Evolutionary conservation across 92 coral and sea anemone species (phyloP).

Genomic region (Blastomussa wellsi): DNA sequence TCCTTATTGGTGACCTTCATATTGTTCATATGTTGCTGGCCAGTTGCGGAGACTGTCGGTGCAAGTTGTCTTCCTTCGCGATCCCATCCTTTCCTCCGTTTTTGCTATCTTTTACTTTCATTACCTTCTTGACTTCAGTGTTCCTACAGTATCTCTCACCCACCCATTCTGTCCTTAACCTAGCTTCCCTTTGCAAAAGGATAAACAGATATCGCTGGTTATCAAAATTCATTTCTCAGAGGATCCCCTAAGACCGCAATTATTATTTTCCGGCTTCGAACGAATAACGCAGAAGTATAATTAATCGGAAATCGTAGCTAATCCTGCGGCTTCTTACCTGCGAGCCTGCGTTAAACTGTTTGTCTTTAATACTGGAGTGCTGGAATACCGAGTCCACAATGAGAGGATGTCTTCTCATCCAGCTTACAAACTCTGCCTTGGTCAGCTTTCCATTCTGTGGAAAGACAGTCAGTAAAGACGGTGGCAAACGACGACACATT

Average conservation of each 20-base stretch:
- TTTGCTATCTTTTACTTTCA: too few species aligned
- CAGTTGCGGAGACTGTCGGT: too few species aligned
- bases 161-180: not conserved
- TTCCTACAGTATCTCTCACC: too few species aligned
- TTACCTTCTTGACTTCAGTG: not conserved
- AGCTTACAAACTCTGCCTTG: slow-evolving; percentile 81
- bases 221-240: not conserved
- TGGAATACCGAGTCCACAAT: slow-evolving; percentile 93
- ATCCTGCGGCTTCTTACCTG: slow-evolving; percentile 1
- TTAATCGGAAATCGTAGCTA: too few species aligned
- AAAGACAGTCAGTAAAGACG: not conserved
- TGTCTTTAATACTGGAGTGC: slow-evolving; percentile 87
- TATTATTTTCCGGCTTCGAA: not conserved
- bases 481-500: not conserved
- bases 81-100: too few species aligned
- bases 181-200: not conserved
- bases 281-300: too few species aligned
- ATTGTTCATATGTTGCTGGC: too few species aligned
- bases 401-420: slow-evolving; percentile 94
- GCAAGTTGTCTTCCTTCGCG: too few species aligned
- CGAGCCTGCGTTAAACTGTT: slow-evolving; percentile 59
- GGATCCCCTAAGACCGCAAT: not conserved
- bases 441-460: slow-evolving; percentile 86
- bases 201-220: not conserved
- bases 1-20: too few species aligned